Base-by-base conservation (phyloP, 2,888 invertebrate species). In the Deilephila elpenor region DNA sequence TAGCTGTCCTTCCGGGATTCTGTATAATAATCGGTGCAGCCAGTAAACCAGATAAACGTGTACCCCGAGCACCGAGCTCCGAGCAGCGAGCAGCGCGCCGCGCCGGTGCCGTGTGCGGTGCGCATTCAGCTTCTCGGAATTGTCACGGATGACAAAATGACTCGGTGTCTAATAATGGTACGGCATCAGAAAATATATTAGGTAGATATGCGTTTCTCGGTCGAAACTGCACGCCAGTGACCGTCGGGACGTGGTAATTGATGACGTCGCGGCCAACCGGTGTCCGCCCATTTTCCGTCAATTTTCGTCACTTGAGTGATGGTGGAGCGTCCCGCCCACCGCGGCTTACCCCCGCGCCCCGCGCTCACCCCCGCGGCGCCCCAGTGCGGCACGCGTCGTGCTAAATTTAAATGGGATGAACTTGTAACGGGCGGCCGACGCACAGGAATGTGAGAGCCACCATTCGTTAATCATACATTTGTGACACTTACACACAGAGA, bases 231-330 rank as follows among this genome's bases (percentile, higher is more conserved):
- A 85, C 86, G 85, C 81, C 89, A 91, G 92, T 93, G 93, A 92
- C 92, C 93, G 93, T 90, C 93, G 89, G 88, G 91, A 91, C 91
- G 89, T 85, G 86, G 91, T 94, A 93, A 94, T 94, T 94, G 94
- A 94, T 93, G 94, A 93, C 93, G 92, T 93, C 92, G 93, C 92
- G 91, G 93, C 86, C 92, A 91, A 91, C 87, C 91, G 90, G 90
- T 91, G 92, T 94, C 94, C 94, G 95, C 94, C 94, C 95, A 95
- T 94, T 93, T 94, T 94, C 94, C 94, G 94, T 94, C 94, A 94
- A 95, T 94, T 95, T 95, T 94, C 93, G 94, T 94, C 94, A 92
- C 94, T 93, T 94, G 94, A 94, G 89, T 93, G 94, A 94, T 94
- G 94, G 94, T 93, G 84, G 89, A 88, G 83, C 86, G 93, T 83